phyloP scores from a whole-genome alignment of 1,140 invertebrate species.

The Sycophila sp. region DNA sequence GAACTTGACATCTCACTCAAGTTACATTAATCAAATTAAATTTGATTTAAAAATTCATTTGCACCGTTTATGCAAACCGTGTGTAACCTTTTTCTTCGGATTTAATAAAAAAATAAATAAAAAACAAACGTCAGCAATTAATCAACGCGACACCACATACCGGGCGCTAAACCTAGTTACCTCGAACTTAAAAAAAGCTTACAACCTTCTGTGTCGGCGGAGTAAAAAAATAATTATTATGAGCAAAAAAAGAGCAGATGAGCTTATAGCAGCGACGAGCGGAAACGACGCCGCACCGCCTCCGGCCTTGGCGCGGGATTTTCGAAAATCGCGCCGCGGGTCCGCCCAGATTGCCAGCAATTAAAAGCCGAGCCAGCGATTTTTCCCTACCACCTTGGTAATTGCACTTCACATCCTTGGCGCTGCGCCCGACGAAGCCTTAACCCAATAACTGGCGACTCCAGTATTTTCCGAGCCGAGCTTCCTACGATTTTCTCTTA shows the following conservation, averaged over 20 bases:
- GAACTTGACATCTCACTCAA: no score
- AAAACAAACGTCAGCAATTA: no score
- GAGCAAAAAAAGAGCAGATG: background rate
- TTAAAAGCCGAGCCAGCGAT: constrained; percentile 17
- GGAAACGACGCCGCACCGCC: background rate
- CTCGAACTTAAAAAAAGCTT: background rate
- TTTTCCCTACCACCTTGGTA: background rate
- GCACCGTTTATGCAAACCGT: no score
- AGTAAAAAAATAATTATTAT: background rate
- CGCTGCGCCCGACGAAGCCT: background rate
- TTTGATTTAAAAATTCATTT: no score
- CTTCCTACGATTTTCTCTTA: no score
- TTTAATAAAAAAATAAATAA: background rate
- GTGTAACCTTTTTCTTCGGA: background rate
- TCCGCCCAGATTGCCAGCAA: constrained; percentile 20
- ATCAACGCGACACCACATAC: no score
- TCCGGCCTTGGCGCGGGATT: constrained; percentile 14
- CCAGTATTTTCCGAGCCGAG: no score
- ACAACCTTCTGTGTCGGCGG: no score
- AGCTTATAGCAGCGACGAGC: no score
- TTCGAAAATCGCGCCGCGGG: constrained; percentile 12
- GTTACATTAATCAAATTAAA: no score
- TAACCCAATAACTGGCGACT: constrained; percentile 14
- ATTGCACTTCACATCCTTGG: background rate
- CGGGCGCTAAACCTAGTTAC: background rate